phyloP scores from a whole-genome alignment of 2,797 vertebrate species.

The Acestrorhynchus altus region DNA sequence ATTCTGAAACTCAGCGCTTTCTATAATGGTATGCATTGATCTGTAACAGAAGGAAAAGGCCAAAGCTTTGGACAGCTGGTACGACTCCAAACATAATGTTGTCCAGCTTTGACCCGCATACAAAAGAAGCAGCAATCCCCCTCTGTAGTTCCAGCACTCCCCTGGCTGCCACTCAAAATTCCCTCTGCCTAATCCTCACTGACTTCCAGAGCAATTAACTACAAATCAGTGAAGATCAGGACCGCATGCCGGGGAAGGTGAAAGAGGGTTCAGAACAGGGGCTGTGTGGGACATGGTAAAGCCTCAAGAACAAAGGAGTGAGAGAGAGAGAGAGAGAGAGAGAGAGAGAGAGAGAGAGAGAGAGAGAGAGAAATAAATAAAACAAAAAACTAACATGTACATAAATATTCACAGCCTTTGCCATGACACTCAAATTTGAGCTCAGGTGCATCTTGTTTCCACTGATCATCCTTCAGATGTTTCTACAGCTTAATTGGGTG shows the following conservation, averaged over 20 bases:
- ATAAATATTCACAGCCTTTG: too few relatives aligned
- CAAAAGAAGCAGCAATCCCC: conserved; percentile 31
- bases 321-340: conserved; percentile 52
- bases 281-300: conserved; percentile 67
- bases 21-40: too few relatives aligned
- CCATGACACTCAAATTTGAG: too few relatives aligned
- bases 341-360: conserved; percentile 20
- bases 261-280: conserved; percentile 53
- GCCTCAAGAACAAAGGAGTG: conserved; percentile 45
- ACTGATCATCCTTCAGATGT: too few relatives aligned
- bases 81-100: not conserved
- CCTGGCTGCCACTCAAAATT: conserved; percentile 44
- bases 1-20: too few relatives aligned
- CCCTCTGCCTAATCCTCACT: conserved; percentile 49
- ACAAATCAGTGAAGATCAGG: conserved; percentile 54
- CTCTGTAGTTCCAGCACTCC: conserved; percentile 18
- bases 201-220: conserved; percentile 71
- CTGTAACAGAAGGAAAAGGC: too few relatives aligned
- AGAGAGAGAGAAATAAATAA: conserved; percentile 42
- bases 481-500: too few relatives aligned
- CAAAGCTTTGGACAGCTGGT: not conserved
- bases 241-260: conserved; percentile 38
- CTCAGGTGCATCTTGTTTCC: too few relatives aligned
- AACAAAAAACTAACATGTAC: too few relatives aligned
- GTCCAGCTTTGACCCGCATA: not conserved